Percentiles rank a stretch among this genome's conserved stretches.
Evolutionary conservation across 2,797 vertebrate genomes (phyloP).

Genomic region (Schizopygopsis malacanthus): DNA sequence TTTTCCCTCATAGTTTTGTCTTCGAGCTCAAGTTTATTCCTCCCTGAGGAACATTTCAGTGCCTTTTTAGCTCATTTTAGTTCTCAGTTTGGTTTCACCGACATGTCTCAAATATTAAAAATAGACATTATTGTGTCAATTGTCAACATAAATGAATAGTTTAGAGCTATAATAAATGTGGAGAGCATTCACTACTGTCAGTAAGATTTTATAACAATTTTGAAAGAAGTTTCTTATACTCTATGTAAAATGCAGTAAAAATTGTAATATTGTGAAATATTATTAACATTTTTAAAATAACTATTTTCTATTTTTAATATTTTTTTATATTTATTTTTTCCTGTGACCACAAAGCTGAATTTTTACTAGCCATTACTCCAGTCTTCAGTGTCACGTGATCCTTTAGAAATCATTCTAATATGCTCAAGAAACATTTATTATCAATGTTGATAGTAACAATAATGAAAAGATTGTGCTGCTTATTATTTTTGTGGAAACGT

Average conservation of each 20-base stretch:
- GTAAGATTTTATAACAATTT: background rate
- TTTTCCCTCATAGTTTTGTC: slow-evolving; percentile 12
- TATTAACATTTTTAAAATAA: background rate
- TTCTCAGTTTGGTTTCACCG: background rate
- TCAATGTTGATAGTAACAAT: background rate
- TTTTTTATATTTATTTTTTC: too few relatives aligned
- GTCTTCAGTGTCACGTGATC: background rate
- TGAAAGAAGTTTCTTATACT: background rate
- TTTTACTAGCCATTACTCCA: background rate
- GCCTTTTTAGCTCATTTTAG: background rate
- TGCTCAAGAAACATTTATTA: background rate
- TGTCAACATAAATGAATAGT: background rate
- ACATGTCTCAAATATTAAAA: background rate
- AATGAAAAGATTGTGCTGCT: background rate
- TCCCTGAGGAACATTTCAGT: background rate
- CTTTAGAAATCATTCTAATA: background rate
- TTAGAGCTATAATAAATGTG: background rate
- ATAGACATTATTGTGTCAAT: background rate
- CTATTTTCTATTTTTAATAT: background rate
- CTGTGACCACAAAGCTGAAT: background rate
- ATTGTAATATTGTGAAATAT: background rate
- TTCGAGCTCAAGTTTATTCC: background rate
- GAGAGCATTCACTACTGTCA: background rate
- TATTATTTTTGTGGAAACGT: background rate
- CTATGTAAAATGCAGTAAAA: background rate